These are phyloP conservation scores for Silvanus unidentatus DNA, from an alignment of 2,888 invertebrate species.

Conservation along the genomic window DNA sequence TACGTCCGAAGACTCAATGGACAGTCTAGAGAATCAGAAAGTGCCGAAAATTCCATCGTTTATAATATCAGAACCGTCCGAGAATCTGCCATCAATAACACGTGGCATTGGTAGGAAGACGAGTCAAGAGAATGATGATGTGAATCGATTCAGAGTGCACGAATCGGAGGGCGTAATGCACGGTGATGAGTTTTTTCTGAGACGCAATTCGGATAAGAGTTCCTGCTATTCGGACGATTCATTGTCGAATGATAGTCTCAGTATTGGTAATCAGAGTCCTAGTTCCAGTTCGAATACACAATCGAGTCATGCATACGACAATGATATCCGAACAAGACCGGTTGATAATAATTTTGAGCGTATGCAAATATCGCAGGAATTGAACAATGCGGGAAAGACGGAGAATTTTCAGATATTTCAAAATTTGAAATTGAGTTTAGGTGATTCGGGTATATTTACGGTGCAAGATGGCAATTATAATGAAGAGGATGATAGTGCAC, in stretches of 20 bases:
- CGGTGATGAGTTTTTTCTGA: constrained; percentile 46
- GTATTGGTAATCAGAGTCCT: constrained; percentile 44
- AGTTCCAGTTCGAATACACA: constrained; percentile 44
- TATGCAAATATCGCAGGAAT: constrained; percentile 38
- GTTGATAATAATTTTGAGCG: constrained; percentile 34
- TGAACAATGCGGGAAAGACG: constrained; percentile 35
- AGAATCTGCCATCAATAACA: constrained; percentile 73
- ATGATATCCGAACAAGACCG: constrained; percentile 35
- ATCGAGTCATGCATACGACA: constrained; percentile 37
- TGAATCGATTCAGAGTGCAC: not conserved
- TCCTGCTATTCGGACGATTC: constrained; percentile 69
- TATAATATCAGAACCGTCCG: constrained; percentile 68
- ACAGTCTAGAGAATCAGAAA: constrained; percentile 58
- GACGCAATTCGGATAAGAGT: constrained; percentile 64
- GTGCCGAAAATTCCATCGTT: constrained; percentile 52
- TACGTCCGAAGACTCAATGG: constrained; percentile 67
- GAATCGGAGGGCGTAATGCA: constrained; percentile 8
- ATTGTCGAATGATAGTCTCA: constrained; percentile 58
- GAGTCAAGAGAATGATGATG: constrained; percentile 56
- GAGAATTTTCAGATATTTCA: constrained; percentile 41
- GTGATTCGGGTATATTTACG: constrained; percentile 11
- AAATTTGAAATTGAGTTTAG: constrained; percentile 30
- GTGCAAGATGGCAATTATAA: constrained; percentile 2
- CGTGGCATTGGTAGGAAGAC: constrained; percentile 59
- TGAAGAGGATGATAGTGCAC: not conserved